Conservation (phyloP, 2,797 vertebrate genomes). For the Valencia hispanica region DNA sequence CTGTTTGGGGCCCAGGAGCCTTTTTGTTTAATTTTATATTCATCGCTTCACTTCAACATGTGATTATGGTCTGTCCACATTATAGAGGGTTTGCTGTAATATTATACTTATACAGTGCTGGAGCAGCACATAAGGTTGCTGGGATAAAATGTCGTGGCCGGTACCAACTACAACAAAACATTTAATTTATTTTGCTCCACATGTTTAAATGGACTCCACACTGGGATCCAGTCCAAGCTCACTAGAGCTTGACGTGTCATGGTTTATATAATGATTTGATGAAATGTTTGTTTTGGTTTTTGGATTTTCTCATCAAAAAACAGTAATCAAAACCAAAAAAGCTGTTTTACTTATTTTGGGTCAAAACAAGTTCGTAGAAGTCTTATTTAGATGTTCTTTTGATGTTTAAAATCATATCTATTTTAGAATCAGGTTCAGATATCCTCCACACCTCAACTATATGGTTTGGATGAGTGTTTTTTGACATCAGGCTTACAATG, state of each 20-base stretch:
- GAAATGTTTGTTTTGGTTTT: neutral
- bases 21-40: slow-evolving; percentile 55
- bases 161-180: slow-evolving; percentile 45
- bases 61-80: slow-evolving; percentile 69
- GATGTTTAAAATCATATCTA: neutral
- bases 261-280: neutral
- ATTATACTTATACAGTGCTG: slow-evolving; percentile 47
- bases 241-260: neutral
- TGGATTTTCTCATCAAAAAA: neutral
- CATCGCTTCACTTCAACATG: slow-evolving; percentile 34
- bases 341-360: neutral
- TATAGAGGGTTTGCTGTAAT: slow-evolving; percentile 61
- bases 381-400: slow-evolving; percentile 1
- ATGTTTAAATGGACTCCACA: slow-evolving; percentile 2
- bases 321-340: neutral
- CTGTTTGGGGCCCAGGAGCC: slow-evolving; percentile 46
- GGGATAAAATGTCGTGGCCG: slow-evolving; percentile 29
- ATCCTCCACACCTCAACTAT: neutral
- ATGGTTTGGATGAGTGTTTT: neutral
- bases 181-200: slow-evolving; percentile 8
- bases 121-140: slow-evolving; percentile 32
- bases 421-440: neutral
- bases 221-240: neutral
- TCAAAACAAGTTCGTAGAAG: neutral
- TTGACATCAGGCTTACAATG: neutral